Base-by-base conservation (phyloP, 2,888 invertebrate species). In the Chrysodeixis includens region DNA sequence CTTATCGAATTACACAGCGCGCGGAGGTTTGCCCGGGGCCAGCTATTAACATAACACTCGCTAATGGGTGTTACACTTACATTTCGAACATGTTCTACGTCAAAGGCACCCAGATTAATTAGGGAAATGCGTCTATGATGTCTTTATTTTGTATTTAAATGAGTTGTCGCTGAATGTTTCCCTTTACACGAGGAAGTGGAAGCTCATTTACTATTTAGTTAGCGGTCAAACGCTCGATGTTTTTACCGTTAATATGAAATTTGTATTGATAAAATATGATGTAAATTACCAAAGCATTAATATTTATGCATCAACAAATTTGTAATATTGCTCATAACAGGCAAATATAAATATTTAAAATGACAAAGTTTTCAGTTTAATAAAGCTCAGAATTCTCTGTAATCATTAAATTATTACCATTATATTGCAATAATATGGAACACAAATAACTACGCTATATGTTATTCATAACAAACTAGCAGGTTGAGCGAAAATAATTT, bases 1-100 rank as follows among this genome's bases (percentile, higher is more conserved):
- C 58, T 56, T 62, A 68, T 69, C 52, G 35, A 59, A 66, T 71
- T 69, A 59, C 56, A 30, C 18, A 46, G n/a, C 22, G 46, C 46
- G 46, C 46, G 46, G 46, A n/a, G 26, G 52, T 52, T 58, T 30
- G 66, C 74, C 56, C 16, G 16, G 26, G 60, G 65, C 69, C 46
- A 7, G 30, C 57, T 67, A 62, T 65, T 67, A 55, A 49, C 58
- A 65, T 58, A 65, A 51, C 30, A 51, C 22, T 46, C 26, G 44
- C 46, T 66, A 70, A 70, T 64, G 20, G 55, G 55, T 20, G 16
- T 55, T 53, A 62, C 16, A 64, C 22, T 58, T 58, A 49, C 35
- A 62, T 63, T 68, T 54, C 18, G 9, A 22, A 60, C 16, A 60
- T 30, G 9, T 56, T 66, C 35, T 10, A 14, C 52, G 60, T 59